Conservation (phyloP, 64 coral and sea anemone species). For the Porites lutea region DNA sequence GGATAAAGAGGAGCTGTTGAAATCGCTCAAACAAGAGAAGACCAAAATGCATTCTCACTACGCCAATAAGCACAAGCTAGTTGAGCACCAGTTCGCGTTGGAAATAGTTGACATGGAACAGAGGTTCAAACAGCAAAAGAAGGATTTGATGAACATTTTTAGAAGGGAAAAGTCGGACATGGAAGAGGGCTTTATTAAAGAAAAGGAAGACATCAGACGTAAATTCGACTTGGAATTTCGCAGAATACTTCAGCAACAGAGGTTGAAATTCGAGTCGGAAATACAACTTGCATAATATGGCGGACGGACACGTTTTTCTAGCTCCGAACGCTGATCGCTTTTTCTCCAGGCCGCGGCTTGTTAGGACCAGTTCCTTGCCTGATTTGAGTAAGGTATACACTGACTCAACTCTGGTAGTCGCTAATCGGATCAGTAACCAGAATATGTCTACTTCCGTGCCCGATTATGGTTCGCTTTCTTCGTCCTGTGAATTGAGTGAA, state of each 20-base stretch:
- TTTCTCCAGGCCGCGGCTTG: too few species aligned
- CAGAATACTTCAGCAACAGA: constrained; percentile 86
- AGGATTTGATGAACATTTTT: constrained; percentile 97
- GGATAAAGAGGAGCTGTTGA: constrained; percentile 70
- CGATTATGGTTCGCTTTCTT: too few species aligned
- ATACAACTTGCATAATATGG: too few species aligned
- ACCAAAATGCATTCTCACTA: constrained; percentile 84
- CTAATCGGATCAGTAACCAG: too few species aligned
- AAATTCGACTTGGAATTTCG: constrained; percentile 93
- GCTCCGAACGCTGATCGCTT: too few species aligned
- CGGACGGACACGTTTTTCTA: too few species aligned
- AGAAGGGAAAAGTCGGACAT: constrained; percentile 85
- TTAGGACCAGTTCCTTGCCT: too few species aligned
- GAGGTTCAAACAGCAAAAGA: constrained; percentile 95
- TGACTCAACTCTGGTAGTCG: too few species aligned
- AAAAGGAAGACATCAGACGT: constrained; percentile 91
- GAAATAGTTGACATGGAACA: constrained; percentile 97
- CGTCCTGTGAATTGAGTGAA: too few species aligned
- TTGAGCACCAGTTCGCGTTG: constrained; percentile 89
- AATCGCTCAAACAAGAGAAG: constrained; percentile 69
- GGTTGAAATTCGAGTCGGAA: constrained; percentile 90
- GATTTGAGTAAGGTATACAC: too few species aligned
- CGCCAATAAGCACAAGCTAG: constrained; percentile 78
- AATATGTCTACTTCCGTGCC: too few species aligned
- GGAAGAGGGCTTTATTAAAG: constrained; percentile 72